Evolutionary conservation across 2,797 vertebrate genomes (phyloP).

Genomic region (Acropternis orthonyx): DNA sequence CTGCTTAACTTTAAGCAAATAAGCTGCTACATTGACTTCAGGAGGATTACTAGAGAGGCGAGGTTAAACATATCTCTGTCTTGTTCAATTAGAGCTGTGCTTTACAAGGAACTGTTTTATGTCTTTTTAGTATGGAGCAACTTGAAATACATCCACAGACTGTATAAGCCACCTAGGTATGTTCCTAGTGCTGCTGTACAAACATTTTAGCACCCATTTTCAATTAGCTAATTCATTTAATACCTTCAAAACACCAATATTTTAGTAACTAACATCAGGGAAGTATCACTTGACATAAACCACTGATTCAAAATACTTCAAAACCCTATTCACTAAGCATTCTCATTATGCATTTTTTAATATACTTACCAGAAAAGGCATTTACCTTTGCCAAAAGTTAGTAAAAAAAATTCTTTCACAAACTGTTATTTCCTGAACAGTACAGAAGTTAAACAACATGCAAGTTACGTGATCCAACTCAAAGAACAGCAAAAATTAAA

Average conservation of each 20-base stretch:
- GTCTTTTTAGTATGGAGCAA: not conserved
- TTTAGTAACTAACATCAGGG: not conserved
- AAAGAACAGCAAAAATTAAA: not conserved
- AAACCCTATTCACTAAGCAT: not conserved
- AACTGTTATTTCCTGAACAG: constrained; percentile 7
- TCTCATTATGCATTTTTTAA: not conserved
- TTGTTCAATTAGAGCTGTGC: not conserved
- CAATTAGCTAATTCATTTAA: not conserved
- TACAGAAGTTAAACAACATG: constrained; percentile 2
- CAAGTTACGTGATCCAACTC: not conserved
- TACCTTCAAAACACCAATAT: not conserved
- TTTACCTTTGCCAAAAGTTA: constrained; percentile 5
- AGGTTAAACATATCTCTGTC: not conserved
- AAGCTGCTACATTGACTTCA: not conserved
- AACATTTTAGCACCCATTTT: not conserved
- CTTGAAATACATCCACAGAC: not conserved
- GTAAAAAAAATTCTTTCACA: constrained; percentile 3
- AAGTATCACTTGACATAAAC: not conserved
- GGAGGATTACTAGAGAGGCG: not conserved
- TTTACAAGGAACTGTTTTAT: not conserved
- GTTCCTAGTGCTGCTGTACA: constrained; percentile 16
- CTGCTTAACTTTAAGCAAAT: not conserved
- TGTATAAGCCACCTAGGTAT: not conserved
- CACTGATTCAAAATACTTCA: not conserved
- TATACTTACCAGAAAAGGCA: constrained; percentile 50